Evolutionary conservation across 2,888 invertebrate genomes (phyloP).

Genomic region (Plagiodera versicolora): DNA sequence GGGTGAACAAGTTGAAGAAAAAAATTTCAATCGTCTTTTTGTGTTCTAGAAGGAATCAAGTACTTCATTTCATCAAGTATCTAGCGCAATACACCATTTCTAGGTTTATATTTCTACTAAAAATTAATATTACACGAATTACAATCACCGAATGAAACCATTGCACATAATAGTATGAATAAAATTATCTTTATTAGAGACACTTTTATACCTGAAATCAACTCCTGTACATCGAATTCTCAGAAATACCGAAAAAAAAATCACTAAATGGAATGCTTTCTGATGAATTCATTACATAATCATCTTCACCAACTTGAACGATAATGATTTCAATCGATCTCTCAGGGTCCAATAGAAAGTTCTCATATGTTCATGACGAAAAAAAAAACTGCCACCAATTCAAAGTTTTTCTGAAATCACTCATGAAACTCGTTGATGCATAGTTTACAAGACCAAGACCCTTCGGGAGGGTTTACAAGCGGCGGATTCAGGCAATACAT

Average conservation of each 20-base stretch:
- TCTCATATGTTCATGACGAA: background rate
- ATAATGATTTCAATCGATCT: background rate
- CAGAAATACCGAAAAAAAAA: too few relatives aligned
- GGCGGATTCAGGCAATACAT: constrained; percentile 99
- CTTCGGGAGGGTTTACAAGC: constrained; percentile 93
- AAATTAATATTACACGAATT: background rate
- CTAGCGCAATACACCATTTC: background rate
- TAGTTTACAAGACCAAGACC: constrained; percentile 90
- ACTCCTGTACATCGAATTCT: too few relatives aligned
- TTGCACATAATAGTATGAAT: too few relatives aligned
- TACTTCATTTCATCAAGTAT: background rate
- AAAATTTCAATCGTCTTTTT: too few relatives aligned
- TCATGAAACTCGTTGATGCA: constrained; percentile 85
- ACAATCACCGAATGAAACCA: background rate
- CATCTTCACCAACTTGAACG: background rate
- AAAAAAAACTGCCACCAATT: background rate
- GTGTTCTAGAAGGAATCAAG: background rate
- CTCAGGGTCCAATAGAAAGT: background rate
- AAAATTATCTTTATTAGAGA: too few relatives aligned
- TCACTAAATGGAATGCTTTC: too few relatives aligned
- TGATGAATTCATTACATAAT: too few relatives aligned
- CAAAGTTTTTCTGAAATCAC: constrained; percentile 30
- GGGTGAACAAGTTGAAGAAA: too few relatives aligned
- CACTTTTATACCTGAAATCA: too few relatives aligned
- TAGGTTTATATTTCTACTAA: background rate